phyloP scores from a whole-genome alignment of 2,113 vertebrate genomes.

The Xiphophorus couchianus region DNA sequence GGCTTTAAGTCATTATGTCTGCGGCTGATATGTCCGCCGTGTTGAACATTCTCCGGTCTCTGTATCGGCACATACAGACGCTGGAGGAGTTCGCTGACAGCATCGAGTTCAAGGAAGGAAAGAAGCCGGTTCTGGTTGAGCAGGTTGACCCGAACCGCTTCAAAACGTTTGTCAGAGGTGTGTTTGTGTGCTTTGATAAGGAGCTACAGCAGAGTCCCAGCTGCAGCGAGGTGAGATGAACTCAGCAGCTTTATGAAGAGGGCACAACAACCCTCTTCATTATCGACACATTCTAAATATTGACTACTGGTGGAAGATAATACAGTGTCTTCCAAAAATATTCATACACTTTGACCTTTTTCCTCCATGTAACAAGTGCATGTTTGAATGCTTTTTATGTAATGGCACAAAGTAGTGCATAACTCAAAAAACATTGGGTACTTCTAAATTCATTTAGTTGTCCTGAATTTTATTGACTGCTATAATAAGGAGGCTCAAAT shows the following conservation, averaged over 20 bases:
- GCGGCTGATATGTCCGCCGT: constrained; percentile 22
- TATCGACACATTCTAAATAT: not conserved
- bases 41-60: constrained; percentile 49
- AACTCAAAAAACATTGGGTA: not conserved
- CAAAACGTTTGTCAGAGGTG: constrained; percentile 41
- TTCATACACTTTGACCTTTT: not conserved
- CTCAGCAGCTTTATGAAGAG: not conserved
- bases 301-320: not conserved
- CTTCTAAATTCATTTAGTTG: not conserved
- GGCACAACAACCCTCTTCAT: not conserved
- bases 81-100: constrained; percentile 65
- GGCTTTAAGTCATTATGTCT: constrained; percentile 32
- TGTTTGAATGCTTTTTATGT: not conserved
- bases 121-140: constrained; percentile 45
- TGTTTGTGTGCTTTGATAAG: constrained; percentile 70
- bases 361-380: not conserved
- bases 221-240: constrained; percentile 60
- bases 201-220: constrained; percentile 63
- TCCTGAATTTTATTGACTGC: not conserved
- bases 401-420: not conserved
- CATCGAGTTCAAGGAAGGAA: constrained; percentile 67
- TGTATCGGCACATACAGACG: constrained; percentile 62
- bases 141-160: constrained; percentile 58
- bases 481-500: too few relatives aligned
- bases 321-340: not conserved